Conservation (phyloP, 2,888 invertebrate genomes). For the Agriopis leucophaearia region DNA sequence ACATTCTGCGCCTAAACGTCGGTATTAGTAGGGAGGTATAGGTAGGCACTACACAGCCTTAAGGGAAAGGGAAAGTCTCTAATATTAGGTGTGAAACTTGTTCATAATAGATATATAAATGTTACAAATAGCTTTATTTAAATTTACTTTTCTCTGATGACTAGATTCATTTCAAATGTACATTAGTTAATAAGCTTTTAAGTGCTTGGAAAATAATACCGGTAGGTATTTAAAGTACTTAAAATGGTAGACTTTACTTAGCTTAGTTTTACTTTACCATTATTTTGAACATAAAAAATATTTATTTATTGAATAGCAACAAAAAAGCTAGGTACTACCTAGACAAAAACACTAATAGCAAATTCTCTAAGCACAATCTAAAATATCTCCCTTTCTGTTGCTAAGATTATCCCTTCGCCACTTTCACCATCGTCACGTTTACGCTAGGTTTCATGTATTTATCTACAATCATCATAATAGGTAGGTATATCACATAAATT, state of each 20-base stretch:
- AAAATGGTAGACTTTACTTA: no score
- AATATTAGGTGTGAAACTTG: constrained; percentile 3
- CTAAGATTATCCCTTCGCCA: background rate
- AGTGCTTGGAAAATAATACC: background rate
- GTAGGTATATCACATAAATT: constrained; percentile 45
- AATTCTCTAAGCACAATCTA: constrained; percentile 11
- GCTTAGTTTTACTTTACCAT: no score
- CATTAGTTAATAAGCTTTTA: background rate
- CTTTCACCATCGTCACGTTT: background rate
- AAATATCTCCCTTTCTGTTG: constrained; percentile 16
- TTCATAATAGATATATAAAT: background rate
- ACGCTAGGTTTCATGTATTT: constrained; percentile 6
- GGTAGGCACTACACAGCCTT: background rate
- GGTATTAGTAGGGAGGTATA: background rate
- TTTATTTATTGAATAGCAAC: constrained; percentile 7
- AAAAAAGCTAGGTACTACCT: background rate
- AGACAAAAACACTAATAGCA: background rate
- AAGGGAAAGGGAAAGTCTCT: constrained; percentile 2
- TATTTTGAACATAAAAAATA: no score
- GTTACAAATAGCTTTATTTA: constrained; percentile 12
- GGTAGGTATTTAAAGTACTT: background rate
- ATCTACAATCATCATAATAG: constrained; percentile 3
- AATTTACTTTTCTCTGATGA: constrained; percentile 24
- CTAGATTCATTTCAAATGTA: constrained; percentile 32
- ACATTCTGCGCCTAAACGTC: no score